Conservation (phyloP, 2,888 invertebrate species). For the Abrostola tripartita region DNA sequence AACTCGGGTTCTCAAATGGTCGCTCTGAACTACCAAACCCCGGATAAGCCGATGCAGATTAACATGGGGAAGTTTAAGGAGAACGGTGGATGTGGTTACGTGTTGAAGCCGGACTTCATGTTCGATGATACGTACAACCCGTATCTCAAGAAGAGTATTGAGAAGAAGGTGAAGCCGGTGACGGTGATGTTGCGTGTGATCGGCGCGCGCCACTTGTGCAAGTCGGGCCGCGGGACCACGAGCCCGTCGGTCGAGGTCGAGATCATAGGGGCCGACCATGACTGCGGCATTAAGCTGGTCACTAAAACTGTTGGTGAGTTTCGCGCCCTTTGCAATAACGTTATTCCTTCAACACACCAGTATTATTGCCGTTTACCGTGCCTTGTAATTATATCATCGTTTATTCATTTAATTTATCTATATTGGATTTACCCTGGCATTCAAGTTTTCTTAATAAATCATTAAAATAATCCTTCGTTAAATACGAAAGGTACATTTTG, state of each 20-base stretch:
- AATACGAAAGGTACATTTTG: too few species aligned
- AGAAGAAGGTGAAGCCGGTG: conserved; percentile 78
- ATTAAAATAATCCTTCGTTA: too few species aligned
- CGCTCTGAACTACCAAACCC: conserved; percentile 98
- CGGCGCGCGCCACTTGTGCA: conserved; percentile 95
- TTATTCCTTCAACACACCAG: too few species aligned
- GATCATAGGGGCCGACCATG: conserved; percentile 95
- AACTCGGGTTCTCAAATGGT: conserved; percentile 99
- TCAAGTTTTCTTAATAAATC: too few species aligned
- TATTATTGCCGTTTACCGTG: too few species aligned
- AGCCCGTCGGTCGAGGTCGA: conserved; percentile 98
- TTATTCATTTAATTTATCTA: too few species aligned
- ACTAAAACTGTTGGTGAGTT: conserved; percentile 95
- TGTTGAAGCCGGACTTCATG: conserved; percentile 97
- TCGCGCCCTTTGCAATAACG: background rate
- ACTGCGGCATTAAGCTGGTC: conserved; percentile 93
- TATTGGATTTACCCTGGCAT: too few species aligned
- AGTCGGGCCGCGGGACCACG: conserved; percentile 94
- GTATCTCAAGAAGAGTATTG: conserved; percentile 89
- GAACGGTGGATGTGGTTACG: conserved; percentile 97
- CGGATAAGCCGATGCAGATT: conserved; percentile 98
- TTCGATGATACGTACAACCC: conserved; percentile 93
- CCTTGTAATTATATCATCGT: too few species aligned
- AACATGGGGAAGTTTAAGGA: conserved; percentile 97
- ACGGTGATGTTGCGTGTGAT: conserved; percentile 93